phyloP scores from a whole-genome alignment of 2,888 invertebrate genomes.

The Isotomurus palustris region DNA sequence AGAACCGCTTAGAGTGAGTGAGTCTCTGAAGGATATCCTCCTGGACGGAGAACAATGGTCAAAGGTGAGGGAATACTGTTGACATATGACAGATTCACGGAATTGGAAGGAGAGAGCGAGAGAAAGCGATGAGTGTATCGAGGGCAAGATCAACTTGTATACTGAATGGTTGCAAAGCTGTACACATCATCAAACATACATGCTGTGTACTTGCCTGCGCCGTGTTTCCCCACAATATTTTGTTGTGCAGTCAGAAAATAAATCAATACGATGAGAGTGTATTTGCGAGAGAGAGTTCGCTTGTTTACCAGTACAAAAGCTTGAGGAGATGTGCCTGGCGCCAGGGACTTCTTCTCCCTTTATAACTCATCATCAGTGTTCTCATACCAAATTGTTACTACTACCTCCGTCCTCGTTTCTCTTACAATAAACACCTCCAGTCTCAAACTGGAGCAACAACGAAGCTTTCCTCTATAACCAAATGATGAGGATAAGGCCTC shows the following conservation, averaged over 20 bases:
- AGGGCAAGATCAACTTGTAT: slow-evolving; percentile 45
- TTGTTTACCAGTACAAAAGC: slow-evolving; percentile 23
- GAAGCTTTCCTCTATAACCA: too few species aligned
- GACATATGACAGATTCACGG: not conserved
- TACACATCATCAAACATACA: slow-evolving; percentile 43
- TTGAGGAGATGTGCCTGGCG: slow-evolving; percentile 7
- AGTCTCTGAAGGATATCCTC: too few species aligned
- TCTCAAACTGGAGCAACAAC: too few species aligned
- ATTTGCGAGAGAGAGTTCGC: slow-evolving; percentile 25
- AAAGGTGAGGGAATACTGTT: too few species aligned
- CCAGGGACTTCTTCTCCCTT: slow-evolving; percentile 19
- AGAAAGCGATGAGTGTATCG: slow-evolving; percentile 39
- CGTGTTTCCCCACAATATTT: slow-evolving; percentile 37
- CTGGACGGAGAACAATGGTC: too few species aligned
- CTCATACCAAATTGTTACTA: not conserved
- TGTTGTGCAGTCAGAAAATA: slow-evolving; percentile 35
- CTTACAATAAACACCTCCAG: not conserved
- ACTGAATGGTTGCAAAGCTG: slow-evolving; percentile 43
- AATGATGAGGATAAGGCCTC: too few species aligned
- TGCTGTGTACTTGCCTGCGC: slow-evolving; percentile 23
- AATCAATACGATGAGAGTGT: slow-evolving; percentile 29
- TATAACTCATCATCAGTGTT: slow-evolving; percentile 21
- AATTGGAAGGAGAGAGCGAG: slow-evolving; percentile 8
- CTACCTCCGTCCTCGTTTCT: not conserved
- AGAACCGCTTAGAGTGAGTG: too few species aligned